Evolutionary conservation across 2,888 invertebrate species (phyloP).

Genomic region (Patella ulyssiponensis): DNA sequence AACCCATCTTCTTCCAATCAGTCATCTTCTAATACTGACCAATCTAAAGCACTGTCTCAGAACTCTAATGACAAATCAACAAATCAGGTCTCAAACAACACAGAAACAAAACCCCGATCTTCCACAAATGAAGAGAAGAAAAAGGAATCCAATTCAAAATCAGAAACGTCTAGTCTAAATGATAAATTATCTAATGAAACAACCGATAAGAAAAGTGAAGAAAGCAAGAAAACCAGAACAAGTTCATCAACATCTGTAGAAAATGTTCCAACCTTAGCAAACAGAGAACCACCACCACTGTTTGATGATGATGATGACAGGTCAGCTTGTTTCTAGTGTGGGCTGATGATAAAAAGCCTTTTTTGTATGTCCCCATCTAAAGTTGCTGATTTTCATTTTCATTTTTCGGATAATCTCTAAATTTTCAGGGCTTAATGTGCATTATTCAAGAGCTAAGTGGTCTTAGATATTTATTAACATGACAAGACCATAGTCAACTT

Average conservation of each 20-base stretch:
- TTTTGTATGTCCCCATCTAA: background rate
- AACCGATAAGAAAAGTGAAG: conserved; percentile 9
- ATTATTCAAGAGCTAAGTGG: too few relatives aligned
- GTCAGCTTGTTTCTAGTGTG: conserved; percentile 22
- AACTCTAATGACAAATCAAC: background rate
- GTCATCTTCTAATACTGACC: background rate
- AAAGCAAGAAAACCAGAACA: conserved; percentile 1
- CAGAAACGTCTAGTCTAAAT: background rate
- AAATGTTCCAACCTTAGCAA: conserved; percentile 22
- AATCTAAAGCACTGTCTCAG: background rate
- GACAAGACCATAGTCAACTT: too few relatives aligned
- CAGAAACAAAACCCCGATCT: background rate
- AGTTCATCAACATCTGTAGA: conserved; percentile 10
- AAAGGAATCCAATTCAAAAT: background rate
- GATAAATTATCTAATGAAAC: background rate
- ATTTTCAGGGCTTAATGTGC: too few relatives aligned
- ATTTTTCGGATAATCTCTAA: too few relatives aligned
- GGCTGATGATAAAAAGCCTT: background rate
- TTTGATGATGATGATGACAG: conserved; percentile 42
- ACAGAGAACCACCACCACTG: conserved; percentile 37
- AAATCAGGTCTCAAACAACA: background rate
- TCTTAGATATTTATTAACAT: too few relatives aligned
- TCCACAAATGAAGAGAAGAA: background rate
- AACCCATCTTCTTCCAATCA: background rate
- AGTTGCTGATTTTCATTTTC: too few relatives aligned